Conservation (phyloP, 2,888 invertebrate species). For the Meteorus cinctellus region DNA sequence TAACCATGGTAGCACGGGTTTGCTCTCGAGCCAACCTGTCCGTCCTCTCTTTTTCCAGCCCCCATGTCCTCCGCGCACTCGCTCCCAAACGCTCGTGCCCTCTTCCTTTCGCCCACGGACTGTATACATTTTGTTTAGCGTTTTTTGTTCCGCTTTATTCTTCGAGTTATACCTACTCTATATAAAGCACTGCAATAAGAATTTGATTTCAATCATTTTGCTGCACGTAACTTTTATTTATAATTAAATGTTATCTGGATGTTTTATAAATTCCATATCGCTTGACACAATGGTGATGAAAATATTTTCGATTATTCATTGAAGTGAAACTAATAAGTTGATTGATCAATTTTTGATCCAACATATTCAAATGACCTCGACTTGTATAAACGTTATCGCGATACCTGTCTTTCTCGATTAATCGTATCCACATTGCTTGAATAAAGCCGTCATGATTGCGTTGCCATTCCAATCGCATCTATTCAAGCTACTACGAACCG, state of each 20-base stretch:
- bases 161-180: neutral
- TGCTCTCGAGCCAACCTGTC: slow-evolving; percentile 67
- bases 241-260: neutral
- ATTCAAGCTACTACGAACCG: slow-evolving; percentile 9
- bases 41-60: slow-evolving; percentile 69
- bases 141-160: neutral
- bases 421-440: slow-evolving; percentile 21
- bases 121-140: slow-evolving; percentile 1
- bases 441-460: slow-evolving; percentile 38
- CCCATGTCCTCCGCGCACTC: slow-evolving; percentile 59
- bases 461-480: slow-evolving; percentile 26
- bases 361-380: slow-evolving; percentile 20
- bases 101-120: slow-evolving; percentile 70
- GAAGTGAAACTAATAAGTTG: slow-evolving; percentile 10
- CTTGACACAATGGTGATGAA: neutral
- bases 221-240: neutral
- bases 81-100: slow-evolving; percentile 57
- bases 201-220: slow-evolving; percentile 22
- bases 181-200: slow-evolving; percentile 19
- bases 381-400: slow-evolving; percentile 23
- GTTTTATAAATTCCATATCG: slow-evolving; percentile 4
- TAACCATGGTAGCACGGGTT: slow-evolving; percentile 72
- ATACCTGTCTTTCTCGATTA: slow-evolving; percentile 44
- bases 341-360: slow-evolving; percentile 8
- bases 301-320: slow-evolving; percentile 12